Conservation (phyloP, 1,140 invertebrate genomes). For the Drosophila fuyamai region DNA sequence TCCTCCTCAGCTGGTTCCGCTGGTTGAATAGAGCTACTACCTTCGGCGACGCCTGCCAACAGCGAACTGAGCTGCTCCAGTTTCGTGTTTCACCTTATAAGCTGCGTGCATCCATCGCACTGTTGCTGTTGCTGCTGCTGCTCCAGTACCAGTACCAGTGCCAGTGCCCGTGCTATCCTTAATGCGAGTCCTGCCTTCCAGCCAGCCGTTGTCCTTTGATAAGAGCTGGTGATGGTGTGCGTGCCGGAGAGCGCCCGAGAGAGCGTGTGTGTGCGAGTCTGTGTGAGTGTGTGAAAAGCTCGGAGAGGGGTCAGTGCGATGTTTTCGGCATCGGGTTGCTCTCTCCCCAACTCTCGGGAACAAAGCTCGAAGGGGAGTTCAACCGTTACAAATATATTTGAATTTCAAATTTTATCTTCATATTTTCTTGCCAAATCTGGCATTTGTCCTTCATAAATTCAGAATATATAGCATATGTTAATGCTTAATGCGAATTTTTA, state of each 20-base stretch:
- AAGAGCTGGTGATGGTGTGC: constrained; percentile 52
- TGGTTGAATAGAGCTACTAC: constrained; percentile 55
- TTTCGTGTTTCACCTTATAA: constrained; percentile 81
- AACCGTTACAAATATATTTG: constrained; percentile 52
- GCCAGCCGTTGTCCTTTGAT: constrained; percentile 63
- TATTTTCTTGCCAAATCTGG: not conserved
- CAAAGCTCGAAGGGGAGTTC: constrained; percentile 30
- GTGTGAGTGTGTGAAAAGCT: constrained; percentile 16
- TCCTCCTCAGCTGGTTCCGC: constrained; percentile 17
- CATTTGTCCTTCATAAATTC: not conserved
- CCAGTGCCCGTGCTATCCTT: constrained; percentile 58
- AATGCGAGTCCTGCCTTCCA: constrained; percentile 70
- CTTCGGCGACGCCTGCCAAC: constrained; percentile 76
- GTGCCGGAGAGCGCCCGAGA: constrained; percentile 16
- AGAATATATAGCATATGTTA: not conserved
- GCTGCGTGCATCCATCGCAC: constrained; percentile 36
- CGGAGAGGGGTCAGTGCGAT: constrained; percentile 34
- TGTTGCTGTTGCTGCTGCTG: constrained; percentile 33
- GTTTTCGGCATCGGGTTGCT: constrained; percentile 33
- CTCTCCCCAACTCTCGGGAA: not conserved
- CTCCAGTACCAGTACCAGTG: not conserved
- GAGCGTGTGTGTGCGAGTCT: constrained; percentile 3
- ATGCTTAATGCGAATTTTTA: not conserved
- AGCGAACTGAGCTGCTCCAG: constrained; percentile 81
- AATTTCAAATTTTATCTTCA: constrained; percentile 13